Conservation (phyloP, 2,113 vertebrate species). For the Coracopsis vasa region DNA sequence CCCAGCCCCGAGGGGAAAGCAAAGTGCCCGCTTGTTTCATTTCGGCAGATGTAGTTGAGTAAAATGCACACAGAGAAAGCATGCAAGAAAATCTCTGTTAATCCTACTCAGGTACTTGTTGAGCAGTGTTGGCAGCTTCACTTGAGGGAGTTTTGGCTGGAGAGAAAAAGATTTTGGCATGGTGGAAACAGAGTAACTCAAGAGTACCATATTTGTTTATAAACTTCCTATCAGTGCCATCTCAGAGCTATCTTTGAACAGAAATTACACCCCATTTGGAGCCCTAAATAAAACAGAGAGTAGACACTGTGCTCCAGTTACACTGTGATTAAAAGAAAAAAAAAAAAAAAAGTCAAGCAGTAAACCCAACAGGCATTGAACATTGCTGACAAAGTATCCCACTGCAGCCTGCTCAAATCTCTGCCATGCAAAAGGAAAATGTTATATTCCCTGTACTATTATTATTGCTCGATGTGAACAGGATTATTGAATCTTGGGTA, state of each 20-base stretch:
- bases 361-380: not conserved
- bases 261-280: not conserved
- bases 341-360: not conserved
- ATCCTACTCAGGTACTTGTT: not conserved
- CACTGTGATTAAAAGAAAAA: not conserved
- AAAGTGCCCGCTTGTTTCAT: fast-evolving
- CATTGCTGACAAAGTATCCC: not conserved
- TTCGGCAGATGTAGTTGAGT: not conserved
- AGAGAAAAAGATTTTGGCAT: not conserved
- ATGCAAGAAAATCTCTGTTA: not conserved
- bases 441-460: not conserved
- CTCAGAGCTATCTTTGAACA: not conserved
- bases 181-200: not conserved
- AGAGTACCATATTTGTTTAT: not conserved
- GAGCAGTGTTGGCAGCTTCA: not conserved
- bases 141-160: not conserved
- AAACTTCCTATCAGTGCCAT: not conserved
- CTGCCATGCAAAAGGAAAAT: not conserved
- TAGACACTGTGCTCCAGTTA: not conserved
- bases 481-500: not conserved
- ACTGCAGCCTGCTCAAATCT: not conserved
- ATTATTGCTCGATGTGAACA: not conserved
- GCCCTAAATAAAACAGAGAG: not conserved
- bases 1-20: not conserved
- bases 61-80: not conserved